Conservation (phyloP, 1,140 invertebrate genomes). For the Diplogasteroides magnus region DNA sequence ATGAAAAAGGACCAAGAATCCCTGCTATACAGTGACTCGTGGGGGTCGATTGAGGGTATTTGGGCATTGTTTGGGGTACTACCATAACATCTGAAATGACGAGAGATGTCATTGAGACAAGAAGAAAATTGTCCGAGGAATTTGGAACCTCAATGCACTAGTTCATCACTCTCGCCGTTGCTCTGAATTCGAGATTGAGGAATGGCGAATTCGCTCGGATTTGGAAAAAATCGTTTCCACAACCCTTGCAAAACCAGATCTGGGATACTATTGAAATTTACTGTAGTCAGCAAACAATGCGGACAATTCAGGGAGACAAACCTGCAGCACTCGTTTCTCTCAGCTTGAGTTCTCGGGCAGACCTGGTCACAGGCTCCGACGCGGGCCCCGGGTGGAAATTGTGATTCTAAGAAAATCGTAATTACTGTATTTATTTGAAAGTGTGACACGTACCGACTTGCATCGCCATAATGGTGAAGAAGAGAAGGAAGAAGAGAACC, state of each 20-base stretch:
- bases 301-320: not conserved
- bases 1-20: too few relatives aligned
- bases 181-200: too few relatives aligned
- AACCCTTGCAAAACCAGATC: too few relatives aligned
- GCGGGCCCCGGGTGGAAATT: too few relatives aligned
- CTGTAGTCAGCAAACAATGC: not conserved
- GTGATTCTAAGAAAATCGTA: not conserved
- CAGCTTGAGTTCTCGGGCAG: not conserved
- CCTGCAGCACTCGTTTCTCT: not conserved
- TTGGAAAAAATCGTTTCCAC: not conserved
- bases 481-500: not conserved
- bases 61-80: too few relatives aligned
- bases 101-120: not conserved
- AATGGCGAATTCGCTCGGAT: too few relatives aligned
- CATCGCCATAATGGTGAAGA: not conserved
- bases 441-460: not conserved
- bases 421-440: not conserved
- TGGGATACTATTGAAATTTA: not conserved
- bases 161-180: too few relatives aligned
- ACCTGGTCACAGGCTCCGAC: not conserved
- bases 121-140: not conserved
- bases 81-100: too few relatives aligned
- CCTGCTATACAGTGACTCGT: too few relatives aligned
- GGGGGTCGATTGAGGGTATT: too few relatives aligned
- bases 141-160: not conserved